Percentiles rank a stretch among this genome's conserved stretches.
Evolutionary conservation across 2,888 invertebrate genomes (phyloP).

Genomic region (Gryllus longicercus): DNA sequence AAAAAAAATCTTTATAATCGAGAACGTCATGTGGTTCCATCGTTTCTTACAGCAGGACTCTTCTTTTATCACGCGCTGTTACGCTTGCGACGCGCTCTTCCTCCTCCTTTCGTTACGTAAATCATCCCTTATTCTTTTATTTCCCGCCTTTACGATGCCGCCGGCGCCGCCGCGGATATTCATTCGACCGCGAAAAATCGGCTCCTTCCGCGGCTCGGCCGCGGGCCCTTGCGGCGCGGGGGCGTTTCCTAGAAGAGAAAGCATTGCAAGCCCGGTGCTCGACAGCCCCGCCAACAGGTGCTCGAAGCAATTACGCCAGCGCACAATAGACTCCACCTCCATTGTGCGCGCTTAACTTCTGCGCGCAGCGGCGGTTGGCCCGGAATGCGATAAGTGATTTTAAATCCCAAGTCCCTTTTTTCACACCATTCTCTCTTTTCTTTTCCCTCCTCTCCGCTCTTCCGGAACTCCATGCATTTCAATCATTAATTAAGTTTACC

Average conservation of each 20-base stretch:
- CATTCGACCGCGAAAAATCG: too few species aligned
- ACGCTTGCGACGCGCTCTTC: too few species aligned
- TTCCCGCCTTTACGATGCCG: too few species aligned
- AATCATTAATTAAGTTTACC: constrained; percentile 17
- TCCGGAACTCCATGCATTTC: constrained; percentile 17
- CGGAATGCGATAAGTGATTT: constrained; percentile 7
- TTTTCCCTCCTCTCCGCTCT: not conserved
- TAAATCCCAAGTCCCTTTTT: not conserved
- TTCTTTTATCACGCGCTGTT: too few species aligned
- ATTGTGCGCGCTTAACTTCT: not conserved
- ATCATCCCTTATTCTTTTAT: too few species aligned
- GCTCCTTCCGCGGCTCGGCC: too few species aligned
- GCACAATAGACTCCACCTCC: not conserved
- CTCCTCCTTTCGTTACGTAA: too few species aligned
- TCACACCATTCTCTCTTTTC: not conserved
- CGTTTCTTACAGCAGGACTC: too few species aligned
- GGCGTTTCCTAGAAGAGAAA: not conserved
- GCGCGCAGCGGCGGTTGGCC: not conserved
- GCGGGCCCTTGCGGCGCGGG: too few species aligned
- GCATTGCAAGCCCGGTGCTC: not conserved
- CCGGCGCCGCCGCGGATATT: too few species aligned
- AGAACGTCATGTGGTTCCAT: too few species aligned
- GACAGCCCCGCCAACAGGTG: not conserved
- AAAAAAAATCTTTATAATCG: too few species aligned
- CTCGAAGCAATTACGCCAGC: not conserved